Base-by-base conservation (phyloP, 2,797 vertebrate genomes). In the Clarias platycephalus region DNA sequence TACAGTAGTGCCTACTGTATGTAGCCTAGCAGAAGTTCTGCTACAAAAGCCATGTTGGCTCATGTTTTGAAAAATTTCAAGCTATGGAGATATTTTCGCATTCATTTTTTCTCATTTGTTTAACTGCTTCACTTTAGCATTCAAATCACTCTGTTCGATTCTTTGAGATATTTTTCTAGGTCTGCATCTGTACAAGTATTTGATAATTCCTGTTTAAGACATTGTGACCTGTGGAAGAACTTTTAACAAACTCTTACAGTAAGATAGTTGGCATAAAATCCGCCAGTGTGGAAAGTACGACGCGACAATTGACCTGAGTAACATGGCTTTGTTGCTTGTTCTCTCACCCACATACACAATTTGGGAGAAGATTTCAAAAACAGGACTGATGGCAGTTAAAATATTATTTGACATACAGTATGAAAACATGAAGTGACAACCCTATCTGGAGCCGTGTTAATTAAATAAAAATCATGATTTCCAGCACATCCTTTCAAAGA, bases 381-480 rank as follows among this genome's bases (percentile, higher is more conserved):
- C 60, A 28, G n/a, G 6, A 26, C 34, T 26, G 26, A 64, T 28
- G 8, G 4, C 60, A 49, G 13, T 9, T 44, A 26, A 79, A 63
- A 63, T 63, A 24, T 5, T 7, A 79, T 80, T 64, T 64, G 76
- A 62, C 31, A 40, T 37, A 18, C 60, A 64, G n/a, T 18, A 6
- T 44, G 13, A 79, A 79, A 62, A 62, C 4, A n/a, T 79, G 10
- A 58, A 34, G 77, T 26, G 58, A 44, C 77, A 64, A 18, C 24
- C 16, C 60, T 64, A 20, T 5, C 62, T 49, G 60, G n/a, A 49
- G 63, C 60, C 60, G n/a, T 63, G 24, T 28, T 80, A 64, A 80
- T 80, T 44, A 80, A 28, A 80, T 49, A 2, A 68, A 55, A 85
- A 68, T 76, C 80, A 76, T 74, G 31, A 64, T 74, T 44, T 60